Base-by-base conservation (phyloP, 2,888 invertebrate species). In the Conchocele bisecta region DNA sequence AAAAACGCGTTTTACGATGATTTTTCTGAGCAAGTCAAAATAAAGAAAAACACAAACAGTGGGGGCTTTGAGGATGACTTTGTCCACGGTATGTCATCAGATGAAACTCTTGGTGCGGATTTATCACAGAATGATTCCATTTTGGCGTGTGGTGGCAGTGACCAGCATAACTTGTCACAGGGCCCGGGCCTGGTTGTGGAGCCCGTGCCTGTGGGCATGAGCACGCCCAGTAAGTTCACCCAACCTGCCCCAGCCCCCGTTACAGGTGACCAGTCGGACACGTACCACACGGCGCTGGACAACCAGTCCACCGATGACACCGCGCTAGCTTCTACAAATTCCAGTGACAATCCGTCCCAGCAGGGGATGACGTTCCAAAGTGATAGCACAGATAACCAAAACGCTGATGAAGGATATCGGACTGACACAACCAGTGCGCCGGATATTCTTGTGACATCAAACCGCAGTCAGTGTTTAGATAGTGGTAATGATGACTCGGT, bases 121-220 rank as follows among this genome's bases (percentile, higher is more conserved):
- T 44, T 65, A 17, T 42, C 63, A 35, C 67, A 69, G 50, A 69
- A 76, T 72, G 80, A 80, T 65, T 75, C 77, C n/a, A 68, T 78
- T 39, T 37, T 77, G 9, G 77, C 77, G n/a, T 65, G 42, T 33
- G 73, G 77, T 22, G 80, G 77, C 22, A 80, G 58, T 64, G 42
- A 57, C 37, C 59, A 68, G 31, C 60, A 70, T 33, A 46, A 46
- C 9, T 61, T 74, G 29, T 60, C 61, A 15, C 22, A 64, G 17
- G 71, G 74, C 50, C 60, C 61, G 20, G 61, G 72, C 35, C 31
- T 79, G 31, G 41, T 73, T 13, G 37, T 59, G 20, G 63, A 63
- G 20, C 81, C 77, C 29, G 65, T 81, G 20, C 77, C 80, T 50
- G 71, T 75, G 28, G 48, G 37, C 31, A 77, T 77, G 75, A 77